phyloP scores from a whole-genome alignment of 2,797 vertebrate species.

The Neosilurus mollespiculum region DNA sequence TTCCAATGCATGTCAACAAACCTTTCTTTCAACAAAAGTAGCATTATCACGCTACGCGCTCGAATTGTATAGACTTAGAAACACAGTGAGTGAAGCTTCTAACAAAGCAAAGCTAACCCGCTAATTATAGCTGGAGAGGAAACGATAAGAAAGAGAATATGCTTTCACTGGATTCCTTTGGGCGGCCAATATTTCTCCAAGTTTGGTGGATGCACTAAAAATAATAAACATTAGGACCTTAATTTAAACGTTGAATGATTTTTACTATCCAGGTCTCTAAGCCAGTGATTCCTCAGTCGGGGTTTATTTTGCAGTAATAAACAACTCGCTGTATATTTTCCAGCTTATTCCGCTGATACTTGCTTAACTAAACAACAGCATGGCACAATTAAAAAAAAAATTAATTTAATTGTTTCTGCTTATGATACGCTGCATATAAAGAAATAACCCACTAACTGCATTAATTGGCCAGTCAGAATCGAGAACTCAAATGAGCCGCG shows the following conservation, averaged over 20 bases:
- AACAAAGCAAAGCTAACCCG: conserved; percentile 29
- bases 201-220: neutral
- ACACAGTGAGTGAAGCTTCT: conserved; percentile 20
- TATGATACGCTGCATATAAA: too few relatives aligned
- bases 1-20: conserved; percentile 69
- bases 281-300: neutral
- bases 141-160: neutral
- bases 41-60: conserved; percentile 63
- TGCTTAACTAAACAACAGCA: too few relatives aligned
- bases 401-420: too few relatives aligned
- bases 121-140: neutral
- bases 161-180: neutral
- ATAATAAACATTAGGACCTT: neutral
- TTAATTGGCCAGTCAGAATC: too few relatives aligned
- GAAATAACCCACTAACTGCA: too few relatives aligned
- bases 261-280: neutral
- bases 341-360: too few relatives aligned
- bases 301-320: too few relatives aligned
- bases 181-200: neutral
- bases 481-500: too few relatives aligned
- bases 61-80: conserved; percentile 54
- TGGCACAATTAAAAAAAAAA: too few relatives aligned
- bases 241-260: neutral
- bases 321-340: too few relatives aligned
- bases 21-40: conserved; percentile 56